These are phyloP conservation scores for Tromatobia lineatoria DNA, from an alignment of 2,888 invertebrate species.

Conservation along the genomic window DNA sequence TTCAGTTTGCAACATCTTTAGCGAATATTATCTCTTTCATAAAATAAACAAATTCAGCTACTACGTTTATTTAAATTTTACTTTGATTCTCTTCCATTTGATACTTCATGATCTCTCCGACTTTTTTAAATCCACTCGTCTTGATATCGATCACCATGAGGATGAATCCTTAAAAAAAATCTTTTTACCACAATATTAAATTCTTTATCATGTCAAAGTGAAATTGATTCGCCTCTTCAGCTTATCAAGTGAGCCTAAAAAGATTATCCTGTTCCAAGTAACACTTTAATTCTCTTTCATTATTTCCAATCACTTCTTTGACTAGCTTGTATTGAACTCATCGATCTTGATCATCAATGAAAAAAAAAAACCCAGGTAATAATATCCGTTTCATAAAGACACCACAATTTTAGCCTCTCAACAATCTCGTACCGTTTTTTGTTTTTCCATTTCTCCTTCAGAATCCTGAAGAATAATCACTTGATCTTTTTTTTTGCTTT, in stretches of 20 bases:
- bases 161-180: neutral
- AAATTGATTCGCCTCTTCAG: no score
- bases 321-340: neutral
- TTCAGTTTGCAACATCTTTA: neutral
- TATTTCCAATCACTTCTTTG: neutral
- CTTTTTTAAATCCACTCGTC: neutral
- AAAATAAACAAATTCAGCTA: neutral
- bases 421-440: no score
- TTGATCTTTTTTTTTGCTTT: no score
- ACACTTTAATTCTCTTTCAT: neutral
- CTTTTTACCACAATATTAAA: no score
- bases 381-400: constrained; percentile 25
- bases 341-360: neutral
- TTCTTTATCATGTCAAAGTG: no score
- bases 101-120: neutral
- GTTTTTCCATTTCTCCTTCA: no score
- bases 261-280: no score
- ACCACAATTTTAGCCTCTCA: no score
- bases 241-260: no score
- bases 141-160: neutral
- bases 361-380: neutral
- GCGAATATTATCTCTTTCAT: neutral
- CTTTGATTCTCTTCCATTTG: neutral
- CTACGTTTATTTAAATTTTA: neutral
- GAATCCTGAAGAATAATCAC: no score